A percentile compares a stretch with the other conserved stretches of the same genome.
Evolutionary conservation across 1,140 invertebrate species (phyloP).

Genomic region (Drosophila nannoptera): DNA sequence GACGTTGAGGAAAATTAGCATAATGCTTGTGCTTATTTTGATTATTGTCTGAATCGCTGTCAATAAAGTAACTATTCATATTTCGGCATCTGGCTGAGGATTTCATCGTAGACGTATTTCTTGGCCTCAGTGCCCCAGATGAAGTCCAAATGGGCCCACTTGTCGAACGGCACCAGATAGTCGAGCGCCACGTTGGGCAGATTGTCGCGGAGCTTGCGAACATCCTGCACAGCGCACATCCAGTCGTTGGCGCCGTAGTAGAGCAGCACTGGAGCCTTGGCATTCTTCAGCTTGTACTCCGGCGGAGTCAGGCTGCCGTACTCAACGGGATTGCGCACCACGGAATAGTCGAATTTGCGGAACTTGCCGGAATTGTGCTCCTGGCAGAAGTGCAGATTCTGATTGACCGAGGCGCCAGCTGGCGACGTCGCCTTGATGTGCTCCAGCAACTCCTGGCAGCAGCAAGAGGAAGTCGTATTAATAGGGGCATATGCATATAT

Average conservation of each 20-base stretch:
- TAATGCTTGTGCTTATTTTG: too few relatives aligned
- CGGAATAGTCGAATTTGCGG: conserved; percentile 79
- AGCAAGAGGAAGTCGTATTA: neutral
- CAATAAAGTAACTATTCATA: conserved; percentile 47
- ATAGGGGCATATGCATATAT: too few relatives aligned
- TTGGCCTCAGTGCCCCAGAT: conserved; percentile 83
- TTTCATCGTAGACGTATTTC: conserved; percentile 81
- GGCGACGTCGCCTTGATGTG: conserved; percentile 80
- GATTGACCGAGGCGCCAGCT: conserved; percentile 80
- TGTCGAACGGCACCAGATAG: conserved; percentile 80
- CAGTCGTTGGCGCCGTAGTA: conserved; percentile 83
- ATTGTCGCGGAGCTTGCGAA: conserved; percentile 80
- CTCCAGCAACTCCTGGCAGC: conserved; percentile 57
- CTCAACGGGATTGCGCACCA: conserved; percentile 78
- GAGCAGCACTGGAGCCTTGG: conserved; percentile 83
- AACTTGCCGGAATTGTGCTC: conserved; percentile 73
- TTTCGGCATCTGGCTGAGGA: conserved; percentile 58
- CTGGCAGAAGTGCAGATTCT: conserved; percentile 80
- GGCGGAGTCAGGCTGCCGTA: conserved; percentile 80
- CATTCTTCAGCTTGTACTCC: conserved; percentile 81
- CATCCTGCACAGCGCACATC: conserved; percentile 82
- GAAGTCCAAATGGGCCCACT: conserved; percentile 87
- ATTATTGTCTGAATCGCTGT: conserved; percentile 28
- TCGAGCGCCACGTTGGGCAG: conserved; percentile 75
- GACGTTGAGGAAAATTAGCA: conserved; percentile 23